Percentiles rank a stretch among this genome's conserved stretches.
These are phyloP conservation scores for Orchestes rusci DNA, from an alignment of 2,888 invertebrate species.

Conservation along the genomic window DNA sequence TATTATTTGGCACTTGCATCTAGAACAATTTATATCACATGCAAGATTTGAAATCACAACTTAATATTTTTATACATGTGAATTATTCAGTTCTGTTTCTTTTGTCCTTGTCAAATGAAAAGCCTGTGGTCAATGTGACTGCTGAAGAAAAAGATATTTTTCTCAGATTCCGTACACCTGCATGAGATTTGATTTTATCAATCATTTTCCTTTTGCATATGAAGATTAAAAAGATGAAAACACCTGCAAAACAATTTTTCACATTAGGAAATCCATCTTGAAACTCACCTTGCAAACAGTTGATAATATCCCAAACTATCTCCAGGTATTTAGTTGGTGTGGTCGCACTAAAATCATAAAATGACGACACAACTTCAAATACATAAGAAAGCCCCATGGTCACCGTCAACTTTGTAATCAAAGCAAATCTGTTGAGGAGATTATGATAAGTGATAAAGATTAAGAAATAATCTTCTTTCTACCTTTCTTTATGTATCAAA, in stretches of 20 bases:
- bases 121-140: constrained; percentile 14
- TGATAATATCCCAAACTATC: constrained; percentile 55
- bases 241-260: constrained; percentile 28
- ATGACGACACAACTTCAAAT: constrained; percentile 19
- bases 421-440: constrained; percentile 65
- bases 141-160: constrained; percentile 25
- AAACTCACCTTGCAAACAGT: constrained; percentile 57
- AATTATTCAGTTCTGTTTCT: too few species aligned
- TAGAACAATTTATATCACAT: too few species aligned
- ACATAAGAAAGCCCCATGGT: constrained; percentile 54
- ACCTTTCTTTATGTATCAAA: constrained; percentile 60
- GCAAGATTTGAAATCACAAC: too few species aligned
- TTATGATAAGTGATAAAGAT: too few species aligned
- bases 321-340: constrained; percentile 37
- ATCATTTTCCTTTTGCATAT: constrained; percentile 60
- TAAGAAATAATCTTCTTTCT: too few species aligned
- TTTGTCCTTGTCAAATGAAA: constrained; percentile 13
- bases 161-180: constrained; percentile 33
- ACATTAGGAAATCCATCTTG: constrained; percentile 3
- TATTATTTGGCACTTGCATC: too few species aligned
- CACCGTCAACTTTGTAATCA: constrained; percentile 67
- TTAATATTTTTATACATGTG: too few species aligned
- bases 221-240: constrained; percentile 66
- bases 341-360: constrained; percentile 44
- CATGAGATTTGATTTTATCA: constrained; percentile 49